These are phyloP conservation scores for Macrobrachium nipponense DNA, from an alignment of 1,140 invertebrate genomes.

Conservation along the genomic window DNA sequence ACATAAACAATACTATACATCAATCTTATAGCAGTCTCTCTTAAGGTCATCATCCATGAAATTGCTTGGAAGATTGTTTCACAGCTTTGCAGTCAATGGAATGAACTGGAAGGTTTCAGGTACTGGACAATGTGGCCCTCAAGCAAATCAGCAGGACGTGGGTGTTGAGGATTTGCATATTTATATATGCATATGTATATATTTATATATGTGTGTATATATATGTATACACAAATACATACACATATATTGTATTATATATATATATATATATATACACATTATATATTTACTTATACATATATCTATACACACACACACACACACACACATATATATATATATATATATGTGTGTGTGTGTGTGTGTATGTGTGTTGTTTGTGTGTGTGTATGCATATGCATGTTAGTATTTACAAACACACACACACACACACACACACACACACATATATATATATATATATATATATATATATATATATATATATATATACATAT, in stretches of 20 bases:
- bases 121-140: too few species aligned
- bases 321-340: neutral
- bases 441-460: neutral
- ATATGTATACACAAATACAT: constrained; percentile 8
- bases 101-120: too few species aligned
- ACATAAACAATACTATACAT: too few species aligned
- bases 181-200: neutral
- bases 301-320: neutral
- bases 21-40: too few species aligned
- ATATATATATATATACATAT: constrained; percentile 1
- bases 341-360: neutral
- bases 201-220: constrained; percentile 3
- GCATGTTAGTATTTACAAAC: neutral
- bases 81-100: too few species aligned
- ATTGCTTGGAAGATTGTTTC: too few species aligned
- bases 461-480: constrained; percentile 1
- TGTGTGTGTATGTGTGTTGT: neutral
- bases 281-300: too few species aligned
- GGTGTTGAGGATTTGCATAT: neutral
- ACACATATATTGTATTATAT: constrained; percentile 1
- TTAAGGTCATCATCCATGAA: too few species aligned
- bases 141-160: too few species aligned
- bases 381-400: neutral
- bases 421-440: neutral
- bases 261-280: constrained; percentile 16